These are phyloP conservation scores for Tetramorium simillimum DNA, from an alignment of 1,140 invertebrate genomes.

Conservation along the genomic window DNA sequence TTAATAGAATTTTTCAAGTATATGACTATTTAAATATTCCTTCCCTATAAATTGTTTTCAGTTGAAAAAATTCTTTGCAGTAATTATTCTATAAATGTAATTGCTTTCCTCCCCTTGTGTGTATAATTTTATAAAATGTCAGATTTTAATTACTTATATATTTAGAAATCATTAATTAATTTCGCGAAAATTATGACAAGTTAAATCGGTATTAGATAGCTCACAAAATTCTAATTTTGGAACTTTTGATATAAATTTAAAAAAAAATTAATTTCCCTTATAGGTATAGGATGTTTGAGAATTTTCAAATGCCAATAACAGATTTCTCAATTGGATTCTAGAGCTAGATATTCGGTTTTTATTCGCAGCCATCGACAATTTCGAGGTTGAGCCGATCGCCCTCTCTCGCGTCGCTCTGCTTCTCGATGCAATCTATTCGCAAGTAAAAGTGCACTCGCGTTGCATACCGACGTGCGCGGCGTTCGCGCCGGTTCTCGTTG, in stretches of 20 bases:
- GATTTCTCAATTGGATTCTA: not conserved
- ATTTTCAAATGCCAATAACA: not conserved
- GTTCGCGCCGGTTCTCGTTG: not conserved
- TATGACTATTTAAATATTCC: not conserved
- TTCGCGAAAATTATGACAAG: not conserved
- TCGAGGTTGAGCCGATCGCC: not conserved
- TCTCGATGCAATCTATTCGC: slow-evolving; percentile 65
- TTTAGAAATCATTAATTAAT: not conserved
- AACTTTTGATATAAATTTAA: not conserved
- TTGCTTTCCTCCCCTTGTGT: not conserved
- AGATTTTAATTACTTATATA: not conserved
- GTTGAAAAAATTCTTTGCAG: not conserved
- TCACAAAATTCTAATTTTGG: not conserved
- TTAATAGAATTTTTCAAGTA: not conserved
- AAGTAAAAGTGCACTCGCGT: slow-evolving; percentile 63
- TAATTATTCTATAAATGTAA: not conserved
- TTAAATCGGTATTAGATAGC: not conserved
- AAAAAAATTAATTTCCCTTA: not conserved
- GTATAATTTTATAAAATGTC: no score
- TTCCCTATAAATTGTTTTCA: not conserved
- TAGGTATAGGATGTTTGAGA: not conserved
- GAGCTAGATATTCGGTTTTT: slow-evolving; percentile 2
- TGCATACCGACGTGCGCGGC: slow-evolving; percentile 55
- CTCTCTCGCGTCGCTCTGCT: slow-evolving; percentile 25
- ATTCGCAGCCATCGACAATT: slow-evolving; percentile 2